Evolutionary conservation across 2,888 invertebrate species (phyloP), one percentile per base, ranked within the genome.

Genomic region (Melanostoma scalare): DNA sequence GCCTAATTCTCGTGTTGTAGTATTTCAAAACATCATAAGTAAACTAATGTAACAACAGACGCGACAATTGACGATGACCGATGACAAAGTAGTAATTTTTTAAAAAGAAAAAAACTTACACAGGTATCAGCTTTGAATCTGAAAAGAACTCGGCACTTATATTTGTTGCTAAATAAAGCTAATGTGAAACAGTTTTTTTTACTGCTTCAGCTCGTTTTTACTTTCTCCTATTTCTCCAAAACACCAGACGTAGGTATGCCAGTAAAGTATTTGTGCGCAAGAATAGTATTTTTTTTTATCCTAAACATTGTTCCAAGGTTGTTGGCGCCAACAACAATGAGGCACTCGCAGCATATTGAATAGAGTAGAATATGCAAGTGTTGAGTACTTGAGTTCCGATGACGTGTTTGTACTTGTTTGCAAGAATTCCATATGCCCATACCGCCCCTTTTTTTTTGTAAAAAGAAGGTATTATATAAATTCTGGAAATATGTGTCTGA

Each of bases 291-390:
- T 60, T 6, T 68, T 55, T 38, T 56, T 50, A 67, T 76, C 81
- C 72, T 60, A 72, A 81, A 76, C 81, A 81, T 61, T 72, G 36
- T 76, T 67, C 61, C 76, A 81, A 81, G 81, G 81, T 72, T 81
- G 72, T 67, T 71, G 71, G 74, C 69, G 44, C 60, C 72, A 74
- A 55, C 55, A 80, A 71, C 69, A 76, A 44, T 44, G n/a, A 65
- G 58, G 20, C 42, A 52, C 0, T 38, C n/a, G 20, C 50, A 36
- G 31, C 48, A 38, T 46, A 42, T 9, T 44, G 38, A n/a, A n/a
- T 40, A 55, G 46, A 10, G 30, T 36, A 36, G 9, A 48, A 46
- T 48, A 31, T 53, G 50, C 10, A 20, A 44, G 35, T 55, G 0
- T 55, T 55, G 55, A 30, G 75, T 76, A 31, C 81, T 72, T 55